Evolutionary conservation across 2,113 vertebrate species (phyloP).

Genomic region (Poeciliopsis occidentalis): DNA sequence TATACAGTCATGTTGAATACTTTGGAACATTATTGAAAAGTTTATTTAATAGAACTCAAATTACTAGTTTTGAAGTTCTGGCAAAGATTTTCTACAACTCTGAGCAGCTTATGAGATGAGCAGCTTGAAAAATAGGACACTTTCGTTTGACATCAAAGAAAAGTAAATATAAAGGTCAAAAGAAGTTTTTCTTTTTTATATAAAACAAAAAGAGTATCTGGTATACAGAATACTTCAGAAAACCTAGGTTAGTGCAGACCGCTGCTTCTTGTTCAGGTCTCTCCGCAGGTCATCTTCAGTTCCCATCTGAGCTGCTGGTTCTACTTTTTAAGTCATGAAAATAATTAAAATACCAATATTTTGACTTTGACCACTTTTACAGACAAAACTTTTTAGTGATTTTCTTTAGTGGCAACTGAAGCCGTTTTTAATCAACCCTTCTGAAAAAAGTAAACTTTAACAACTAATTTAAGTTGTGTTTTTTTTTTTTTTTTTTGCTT

Average conservation of each 20-base stretch:
- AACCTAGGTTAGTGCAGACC: not conserved
- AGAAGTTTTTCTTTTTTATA: too few species aligned
- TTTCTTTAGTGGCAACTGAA: not conserved
- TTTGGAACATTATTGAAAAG: too few species aligned
- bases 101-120: not conserved
- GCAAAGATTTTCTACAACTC: not conserved
- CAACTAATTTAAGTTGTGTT: not conserved
- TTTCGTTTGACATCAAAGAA: not conserved
- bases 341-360: too few species aligned
- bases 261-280: not conserved
- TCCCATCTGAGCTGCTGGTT: not conserved
- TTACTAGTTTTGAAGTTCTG: not conserved
- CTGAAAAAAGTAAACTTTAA: constrained; percentile 1
- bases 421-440: not conserved
- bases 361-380: not conserved
- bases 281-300: not conserved
- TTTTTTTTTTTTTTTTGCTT: not conserved
- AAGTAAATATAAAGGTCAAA: not conserved
- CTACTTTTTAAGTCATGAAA: not conserved
- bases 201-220: too few species aligned
- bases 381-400: constrained; percentile 5
- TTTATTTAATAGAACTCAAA: not conserved
- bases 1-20: too few species aligned
- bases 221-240: not conserved
- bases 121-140: not conserved